phyloP scores from a whole-genome alignment of 2,888 invertebrate species.

The Hedychridium roseum region DNA sequence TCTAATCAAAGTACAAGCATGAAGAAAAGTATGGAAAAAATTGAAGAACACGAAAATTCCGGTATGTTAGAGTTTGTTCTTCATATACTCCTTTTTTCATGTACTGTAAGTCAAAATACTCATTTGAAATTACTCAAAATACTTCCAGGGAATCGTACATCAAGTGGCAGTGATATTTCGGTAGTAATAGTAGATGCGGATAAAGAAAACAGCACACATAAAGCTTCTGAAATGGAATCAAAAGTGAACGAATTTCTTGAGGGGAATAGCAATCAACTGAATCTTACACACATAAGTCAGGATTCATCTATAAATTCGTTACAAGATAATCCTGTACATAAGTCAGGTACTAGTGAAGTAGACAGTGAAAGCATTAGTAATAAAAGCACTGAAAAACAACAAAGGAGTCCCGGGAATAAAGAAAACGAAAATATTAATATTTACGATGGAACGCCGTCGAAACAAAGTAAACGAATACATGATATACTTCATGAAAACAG shows the following conservation, averaged over 20 bases:
- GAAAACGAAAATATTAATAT: conserved; percentile 20
- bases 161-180: background rate
- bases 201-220: conserved; percentile 5
- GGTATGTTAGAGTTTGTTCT: too few species aligned
- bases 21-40: too few species aligned
- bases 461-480: conserved; percentile 3
- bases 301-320: too few species aligned
- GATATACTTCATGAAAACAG: too few species aligned
- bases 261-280: too few species aligned
- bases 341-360: too few species aligned
- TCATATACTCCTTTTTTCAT: too few species aligned
- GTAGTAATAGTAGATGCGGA: background rate
- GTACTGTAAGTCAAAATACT: too few species aligned
- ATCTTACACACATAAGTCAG: too few species aligned
- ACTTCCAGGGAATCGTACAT: conserved; percentile 11
- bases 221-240: conserved; percentile 12
- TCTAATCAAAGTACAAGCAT: too few species aligned
- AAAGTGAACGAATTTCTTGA: background rate
- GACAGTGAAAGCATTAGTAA: conserved; percentile 12
- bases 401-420: conserved; percentile 24
- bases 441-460: conserved; percentile 1
- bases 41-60: too few species aligned
- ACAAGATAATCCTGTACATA: too few species aligned
- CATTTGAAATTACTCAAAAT: conserved; percentile 8
- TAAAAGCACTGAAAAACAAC: conserved; percentile 15